These are phyloP conservation scores for Podiceps cristatus DNA, from an alignment of 2,113 vertebrate species.

Conservation along the genomic window DNA sequence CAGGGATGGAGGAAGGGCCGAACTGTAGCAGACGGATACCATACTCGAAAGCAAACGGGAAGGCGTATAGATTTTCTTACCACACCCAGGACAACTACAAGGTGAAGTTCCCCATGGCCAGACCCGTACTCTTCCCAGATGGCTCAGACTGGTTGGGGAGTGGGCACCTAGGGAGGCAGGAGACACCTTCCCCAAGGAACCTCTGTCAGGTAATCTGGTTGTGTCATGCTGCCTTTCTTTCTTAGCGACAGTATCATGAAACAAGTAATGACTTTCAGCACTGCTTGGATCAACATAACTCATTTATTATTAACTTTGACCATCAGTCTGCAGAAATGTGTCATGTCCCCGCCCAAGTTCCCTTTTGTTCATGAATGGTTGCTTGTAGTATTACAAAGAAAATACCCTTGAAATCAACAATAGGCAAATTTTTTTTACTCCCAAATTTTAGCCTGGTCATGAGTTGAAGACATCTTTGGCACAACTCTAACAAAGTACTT, in stretches of 20 bases:
- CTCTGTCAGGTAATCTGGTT: neutral
- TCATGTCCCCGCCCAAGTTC: neutral
- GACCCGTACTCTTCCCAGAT: neutral
- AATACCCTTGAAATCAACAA: neutral
- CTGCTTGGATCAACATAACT: neutral
- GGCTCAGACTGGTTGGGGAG: neutral
- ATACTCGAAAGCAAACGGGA: neutral
- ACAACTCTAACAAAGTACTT: neutral
- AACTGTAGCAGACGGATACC: neutral
- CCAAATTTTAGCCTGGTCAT: neutral
- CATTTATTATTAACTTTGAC: neutral
- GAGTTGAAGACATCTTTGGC: neutral
- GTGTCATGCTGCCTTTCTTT: neutral
- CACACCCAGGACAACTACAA: neutral
- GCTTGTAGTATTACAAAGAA: neutral
- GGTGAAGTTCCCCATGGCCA: rapidly evolving
- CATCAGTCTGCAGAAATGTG: neutral
- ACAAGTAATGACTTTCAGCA: neutral
- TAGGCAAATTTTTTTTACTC: neutral
- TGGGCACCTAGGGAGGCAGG: neutral
- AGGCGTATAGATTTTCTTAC: neutral
- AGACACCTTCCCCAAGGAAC: neutral
- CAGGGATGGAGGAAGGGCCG: neutral
- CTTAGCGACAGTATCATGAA: neutral
- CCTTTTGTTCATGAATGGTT: neutral